Percentiles rank a stretch among this genome's conserved stretches.
phyloP scores from a whole-genome alignment of 2,888 invertebrate species.

The Torymus auratus region DNA sequence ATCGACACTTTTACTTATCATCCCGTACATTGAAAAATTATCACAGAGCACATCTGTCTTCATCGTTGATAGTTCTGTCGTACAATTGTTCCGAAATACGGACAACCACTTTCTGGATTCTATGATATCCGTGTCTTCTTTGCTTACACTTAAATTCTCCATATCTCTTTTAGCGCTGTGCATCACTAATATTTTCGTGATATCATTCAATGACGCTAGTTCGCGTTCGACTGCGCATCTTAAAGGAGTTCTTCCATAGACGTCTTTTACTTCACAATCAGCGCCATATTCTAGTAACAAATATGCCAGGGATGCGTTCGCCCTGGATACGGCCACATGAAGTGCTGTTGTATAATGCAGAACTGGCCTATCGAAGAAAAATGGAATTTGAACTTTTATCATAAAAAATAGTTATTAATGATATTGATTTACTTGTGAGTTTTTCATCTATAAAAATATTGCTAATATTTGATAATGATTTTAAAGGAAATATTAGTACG shows the following conservation, averaged over 20 bases:
- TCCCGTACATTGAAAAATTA: not conserved
- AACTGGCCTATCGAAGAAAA: not conserved
- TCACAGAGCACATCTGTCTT: constrained; percentile 21
- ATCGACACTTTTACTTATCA: constrained; percentile 11
- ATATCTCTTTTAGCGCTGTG: constrained; percentile 2
- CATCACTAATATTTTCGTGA: constrained; percentile 7
- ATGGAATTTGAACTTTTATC: not conserved
- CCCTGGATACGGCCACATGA: constrained; percentile 33
- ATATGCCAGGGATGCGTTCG: constrained; percentile 1
- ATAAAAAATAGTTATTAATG: no score
- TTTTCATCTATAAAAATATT: no score
- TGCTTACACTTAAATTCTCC: not conserved
- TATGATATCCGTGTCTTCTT: constrained; percentile 18
- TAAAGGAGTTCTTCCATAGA: constrained; percentile 16
- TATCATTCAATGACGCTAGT: not conserved
- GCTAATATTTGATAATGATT: no score
- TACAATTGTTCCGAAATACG: not conserved
- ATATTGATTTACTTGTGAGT: no score
- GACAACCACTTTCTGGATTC: constrained; percentile 4
- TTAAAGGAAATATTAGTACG: no score
- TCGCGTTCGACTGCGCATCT: constrained; percentile 19
- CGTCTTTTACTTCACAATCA: constrained; percentile 1
- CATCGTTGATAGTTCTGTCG: constrained; percentile 19
- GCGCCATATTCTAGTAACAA: constrained; percentile 41
- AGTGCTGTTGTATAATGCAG: constrained; percentile 34